These are phyloP conservation scores for Hymenochirus boettgeri DNA, from an alignment of 2,113 vertebrate genomes.

Conservation along the genomic window DNA sequence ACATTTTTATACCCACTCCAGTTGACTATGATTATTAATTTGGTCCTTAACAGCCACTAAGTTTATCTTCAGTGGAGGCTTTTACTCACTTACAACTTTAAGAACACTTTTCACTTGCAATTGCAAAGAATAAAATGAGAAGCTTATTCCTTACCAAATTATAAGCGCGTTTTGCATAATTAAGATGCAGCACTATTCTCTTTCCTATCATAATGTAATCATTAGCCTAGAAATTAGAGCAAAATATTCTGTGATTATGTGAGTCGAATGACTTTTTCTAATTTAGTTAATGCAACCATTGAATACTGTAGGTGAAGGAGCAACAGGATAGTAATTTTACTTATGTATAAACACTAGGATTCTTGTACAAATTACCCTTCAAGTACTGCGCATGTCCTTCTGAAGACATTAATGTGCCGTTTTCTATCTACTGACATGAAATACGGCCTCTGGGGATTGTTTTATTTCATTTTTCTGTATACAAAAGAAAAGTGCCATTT, in stretches of 20 bases:
- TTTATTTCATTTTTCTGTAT: conserved; percentile 42
- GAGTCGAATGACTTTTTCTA: conserved; percentile 34
- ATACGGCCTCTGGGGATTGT: conserved; percentile 51
- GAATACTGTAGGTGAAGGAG: conserved; percentile 42
- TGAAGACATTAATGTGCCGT: conserved; percentile 55
- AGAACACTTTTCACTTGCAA: conserved; percentile 30
- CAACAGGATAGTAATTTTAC: conserved; percentile 38
- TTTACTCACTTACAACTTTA: background rate
- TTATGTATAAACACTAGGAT: conserved; percentile 45
- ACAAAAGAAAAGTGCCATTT: conserved; percentile 55
- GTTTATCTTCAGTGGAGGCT: background rate
- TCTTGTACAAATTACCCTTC: conserved; percentile 42
- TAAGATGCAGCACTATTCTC: conserved; percentile 37
- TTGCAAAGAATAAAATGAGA: conserved; percentile 14
- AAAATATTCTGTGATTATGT: conserved; percentile 41
- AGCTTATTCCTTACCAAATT: conserved; percentile 33
- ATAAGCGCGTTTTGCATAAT: conserved; percentile 33
- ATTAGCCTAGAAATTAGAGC: conserved; percentile 37
- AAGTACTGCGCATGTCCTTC: conserved; percentile 47
- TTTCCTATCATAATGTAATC: conserved; percentile 39
- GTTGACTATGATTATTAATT: conserved; percentile 23
- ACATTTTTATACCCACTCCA: background rate
- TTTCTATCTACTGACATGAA: conserved; percentile 53
- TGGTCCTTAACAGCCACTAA: background rate
- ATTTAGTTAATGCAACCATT: conserved; percentile 35